Conservation (phyloP, 1,140 invertebrate genomes). For the Panulirus ornatus region DNA sequence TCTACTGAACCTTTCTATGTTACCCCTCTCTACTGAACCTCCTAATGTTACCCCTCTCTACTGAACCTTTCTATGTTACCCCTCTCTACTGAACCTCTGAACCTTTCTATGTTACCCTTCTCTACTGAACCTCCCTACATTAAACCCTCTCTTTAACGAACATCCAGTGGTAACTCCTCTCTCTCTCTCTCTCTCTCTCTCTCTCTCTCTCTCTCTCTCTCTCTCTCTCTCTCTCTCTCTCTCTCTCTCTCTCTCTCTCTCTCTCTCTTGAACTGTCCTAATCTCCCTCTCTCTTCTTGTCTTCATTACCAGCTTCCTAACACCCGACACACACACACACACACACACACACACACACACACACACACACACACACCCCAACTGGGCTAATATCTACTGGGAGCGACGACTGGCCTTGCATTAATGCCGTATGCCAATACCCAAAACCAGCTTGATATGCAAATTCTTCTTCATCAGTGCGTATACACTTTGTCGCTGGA, state of each 20-base stretch:
- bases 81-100: no score
- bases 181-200: conserved; percentile 42
- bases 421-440: background rate
- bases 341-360: no score
- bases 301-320: background rate
- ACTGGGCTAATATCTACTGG: background rate
- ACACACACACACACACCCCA: no score
- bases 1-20: no score
- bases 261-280: background rate
- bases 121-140: no score
- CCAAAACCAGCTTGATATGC: background rate
- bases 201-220: conserved; percentile 39
- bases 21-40: no score
- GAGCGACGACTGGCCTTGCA: background rate
- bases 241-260: conserved; percentile 20
- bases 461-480: background rate
- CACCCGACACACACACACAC: background rate
- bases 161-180: background rate
- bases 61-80: no score
- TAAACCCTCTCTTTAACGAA: background rate
- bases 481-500: background rate
- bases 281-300: background rate
- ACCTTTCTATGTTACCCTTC: no score
- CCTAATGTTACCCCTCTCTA: no score
- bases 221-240: conserved; percentile 48